Percentiles rank a stretch among this genome's conserved stretches.
These are phyloP conservation scores for Sarcophilus harrisii DNA, from an alignment of 2,797 vertebrate species.

Conservation along the genomic window DNA sequence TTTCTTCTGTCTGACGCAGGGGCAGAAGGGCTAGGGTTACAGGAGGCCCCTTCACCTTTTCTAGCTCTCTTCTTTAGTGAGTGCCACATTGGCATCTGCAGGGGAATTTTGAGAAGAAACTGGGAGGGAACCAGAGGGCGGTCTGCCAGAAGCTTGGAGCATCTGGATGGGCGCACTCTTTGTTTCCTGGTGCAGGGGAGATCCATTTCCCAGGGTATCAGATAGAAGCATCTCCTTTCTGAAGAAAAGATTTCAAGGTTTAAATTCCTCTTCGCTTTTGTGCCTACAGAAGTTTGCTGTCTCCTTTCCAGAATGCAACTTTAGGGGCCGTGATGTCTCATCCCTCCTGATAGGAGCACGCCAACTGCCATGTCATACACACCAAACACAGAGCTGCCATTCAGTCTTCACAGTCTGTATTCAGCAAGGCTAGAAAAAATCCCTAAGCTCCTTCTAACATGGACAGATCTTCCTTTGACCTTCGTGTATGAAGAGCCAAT, in stretches of 20 bases:
- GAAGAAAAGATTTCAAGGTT: conserved; percentile 80
- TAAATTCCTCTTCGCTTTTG: conserved; percentile 79
- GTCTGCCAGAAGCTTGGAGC: conserved; percentile 76
- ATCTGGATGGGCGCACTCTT: conserved; percentile 71
- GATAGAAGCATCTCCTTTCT: conserved; percentile 79
- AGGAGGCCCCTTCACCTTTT: not conserved
- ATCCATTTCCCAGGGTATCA: conserved; percentile 80
- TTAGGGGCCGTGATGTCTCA: conserved; percentile 47
- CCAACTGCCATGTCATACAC: conserved; percentile 69
- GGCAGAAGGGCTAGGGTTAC: conserved; percentile 25
- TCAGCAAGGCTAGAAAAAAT: conserved; percentile 72
- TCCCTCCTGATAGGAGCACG: conserved; percentile 46
- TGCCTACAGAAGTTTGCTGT: conserved; percentile 63
- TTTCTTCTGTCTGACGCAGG: not conserved
- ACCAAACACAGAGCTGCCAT: conserved; percentile 67
- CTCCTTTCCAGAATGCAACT: conserved; percentile 22
- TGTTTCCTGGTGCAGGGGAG: conserved; percentile 74
- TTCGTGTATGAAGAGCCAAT: conserved; percentile 28
- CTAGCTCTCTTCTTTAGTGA: conserved; percentile 12
- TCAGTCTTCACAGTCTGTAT: conserved; percentile 72
- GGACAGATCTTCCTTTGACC: conserved; percentile 76
- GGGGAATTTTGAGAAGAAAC: conserved; percentile 65
- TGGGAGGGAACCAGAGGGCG: conserved; percentile 77
- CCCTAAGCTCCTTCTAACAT: conserved; percentile 71
- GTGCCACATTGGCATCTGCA: conserved; percentile 58